A percentile compares a stretch with the other conserved stretches of the same genome.
phyloP scores from a whole-genome alignment of 2,797 vertebrate genomes.

The Clarias pachynema region DNA sequence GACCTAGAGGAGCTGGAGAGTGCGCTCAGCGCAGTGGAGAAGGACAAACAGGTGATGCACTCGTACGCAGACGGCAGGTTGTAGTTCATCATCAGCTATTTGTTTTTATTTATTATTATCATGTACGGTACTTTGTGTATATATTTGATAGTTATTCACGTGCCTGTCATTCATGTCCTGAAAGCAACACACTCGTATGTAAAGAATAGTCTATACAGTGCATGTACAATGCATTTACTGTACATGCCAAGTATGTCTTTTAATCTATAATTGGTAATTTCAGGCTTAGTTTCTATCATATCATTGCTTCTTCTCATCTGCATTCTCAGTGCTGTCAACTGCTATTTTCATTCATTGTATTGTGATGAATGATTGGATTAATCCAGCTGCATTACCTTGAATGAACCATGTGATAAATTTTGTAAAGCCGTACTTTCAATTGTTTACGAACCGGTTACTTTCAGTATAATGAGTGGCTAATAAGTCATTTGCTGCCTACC shows the following conservation, averaged over 20 bases:
- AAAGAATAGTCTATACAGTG: background rate
- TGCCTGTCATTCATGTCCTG: background rate
- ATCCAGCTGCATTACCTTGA: background rate
- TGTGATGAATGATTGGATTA: constrained; percentile 27
- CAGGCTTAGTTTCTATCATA: no score
- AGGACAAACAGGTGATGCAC: constrained; percentile 70
- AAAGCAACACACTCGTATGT: background rate
- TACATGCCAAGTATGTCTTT: background rate
- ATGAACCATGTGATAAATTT: constrained; percentile 6
- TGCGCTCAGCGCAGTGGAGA: constrained; percentile 65
- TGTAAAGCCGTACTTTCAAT: background rate
- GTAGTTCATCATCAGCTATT: background rate
- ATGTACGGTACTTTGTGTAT: background rate
- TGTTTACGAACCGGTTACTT: constrained; percentile 26
- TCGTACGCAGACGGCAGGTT: background rate
- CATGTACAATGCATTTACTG: background rate
- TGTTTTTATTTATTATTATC: background rate
- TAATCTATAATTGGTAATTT: background rate
- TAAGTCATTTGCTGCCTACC: background rate
- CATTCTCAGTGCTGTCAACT: constrained; percentile 23
- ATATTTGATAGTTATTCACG: background rate
- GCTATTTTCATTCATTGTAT: constrained; percentile 15
- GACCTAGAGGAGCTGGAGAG: constrained; percentile 75
- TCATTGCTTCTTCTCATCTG: background rate
- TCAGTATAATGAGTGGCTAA: constrained; percentile 9